A percentile compares a stretch with the other conserved stretches of the same genome.
Evolutionary conservation across 2,888 invertebrate genomes (phyloP).

Genomic region (Andrena dorsata): DNA sequence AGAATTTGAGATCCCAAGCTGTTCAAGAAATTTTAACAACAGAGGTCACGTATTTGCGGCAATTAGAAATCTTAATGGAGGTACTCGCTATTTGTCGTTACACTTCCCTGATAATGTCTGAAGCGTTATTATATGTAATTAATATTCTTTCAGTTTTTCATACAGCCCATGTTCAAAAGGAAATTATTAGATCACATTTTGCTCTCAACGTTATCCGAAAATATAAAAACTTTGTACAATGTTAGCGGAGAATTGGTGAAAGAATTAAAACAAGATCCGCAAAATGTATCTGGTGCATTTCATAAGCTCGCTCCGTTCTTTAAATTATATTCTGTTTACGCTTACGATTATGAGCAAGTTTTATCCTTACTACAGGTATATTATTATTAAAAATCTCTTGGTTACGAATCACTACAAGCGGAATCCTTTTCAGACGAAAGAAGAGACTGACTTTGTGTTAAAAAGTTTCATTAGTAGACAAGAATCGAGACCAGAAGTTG

Average conservation of each 20-base stretch:
- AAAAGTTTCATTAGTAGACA: slow-evolving; percentile 87
- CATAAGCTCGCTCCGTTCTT: slow-evolving; percentile 91
- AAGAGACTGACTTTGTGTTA: slow-evolving; percentile 86
- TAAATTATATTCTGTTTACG: slow-evolving; percentile 92
- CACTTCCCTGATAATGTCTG: background rate
- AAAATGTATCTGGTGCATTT: slow-evolving; percentile 89
- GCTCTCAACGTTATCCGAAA: slow-evolving; percentile 87
- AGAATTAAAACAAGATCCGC: slow-evolving; percentile 86
- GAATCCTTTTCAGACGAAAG: slow-evolving; percentile 83
- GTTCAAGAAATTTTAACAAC: slow-evolving; percentile 90
- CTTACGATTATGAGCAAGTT: slow-evolving; percentile 90
- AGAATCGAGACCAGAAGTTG: slow-evolving; percentile 90
- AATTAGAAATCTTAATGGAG: slow-evolving; percentile 88
- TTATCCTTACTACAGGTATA: slow-evolving; percentile 88
- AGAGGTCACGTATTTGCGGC: slow-evolving; percentile 89
- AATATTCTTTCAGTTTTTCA: slow-evolving; percentile 85
- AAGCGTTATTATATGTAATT: slow-evolving; percentile 32
- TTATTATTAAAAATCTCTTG: background rate
- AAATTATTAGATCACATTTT: slow-evolving; percentile 86
- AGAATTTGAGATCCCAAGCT: slow-evolving; percentile 85
- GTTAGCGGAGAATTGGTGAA: slow-evolving; percentile 88
- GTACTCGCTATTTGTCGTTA: slow-evolving; percentile 75
- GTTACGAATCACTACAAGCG: background rate
- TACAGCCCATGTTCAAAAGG: slow-evolving; percentile 87
- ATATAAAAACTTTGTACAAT: slow-evolving; percentile 88